A percentile compares a stretch with the other conserved stretches of the same genome.
phyloP scores from a whole-genome alignment of 2,888 invertebrate species.

The Ormyrus thymus region DNA sequence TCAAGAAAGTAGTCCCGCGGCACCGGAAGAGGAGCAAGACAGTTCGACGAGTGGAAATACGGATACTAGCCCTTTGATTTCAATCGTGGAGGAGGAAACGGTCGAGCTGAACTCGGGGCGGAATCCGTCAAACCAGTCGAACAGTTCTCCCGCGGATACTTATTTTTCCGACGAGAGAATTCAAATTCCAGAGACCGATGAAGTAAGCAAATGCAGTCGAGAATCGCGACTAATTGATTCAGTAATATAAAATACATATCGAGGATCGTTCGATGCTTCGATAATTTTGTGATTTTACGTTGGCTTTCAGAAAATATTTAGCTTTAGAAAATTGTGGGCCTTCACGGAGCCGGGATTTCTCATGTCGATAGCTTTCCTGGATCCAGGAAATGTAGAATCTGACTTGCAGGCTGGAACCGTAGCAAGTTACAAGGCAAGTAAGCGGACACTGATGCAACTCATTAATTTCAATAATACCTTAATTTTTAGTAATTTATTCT shows the following conservation, averaged over 20 bases:
- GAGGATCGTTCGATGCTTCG: background rate
- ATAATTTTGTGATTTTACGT: background rate
- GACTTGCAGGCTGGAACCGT: conserved; percentile 89
- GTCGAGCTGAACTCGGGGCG: too few relatives aligned
- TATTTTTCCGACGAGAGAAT: conserved; percentile 46
- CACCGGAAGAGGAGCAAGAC: too few relatives aligned
- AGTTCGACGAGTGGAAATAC: too few relatives aligned
- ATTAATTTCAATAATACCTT: too few relatives aligned
- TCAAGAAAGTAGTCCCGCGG: too few relatives aligned
- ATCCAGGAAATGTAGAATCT: conserved; percentile 95
- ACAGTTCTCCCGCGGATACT: background rate
- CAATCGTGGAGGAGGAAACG: too few relatives aligned
- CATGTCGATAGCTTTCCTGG: conserved; percentile 94
- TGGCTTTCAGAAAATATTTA: conserved; percentile 80
- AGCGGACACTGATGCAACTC: too few relatives aligned
- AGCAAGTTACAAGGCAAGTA: conserved; percentile 82
- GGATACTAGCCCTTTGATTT: too few relatives aligned
- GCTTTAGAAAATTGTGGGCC: conserved; percentile 91
- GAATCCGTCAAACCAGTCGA: too few relatives aligned
- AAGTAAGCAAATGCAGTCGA: conserved; percentile 8
- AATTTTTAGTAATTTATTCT: too few relatives aligned
- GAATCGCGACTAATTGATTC: background rate
- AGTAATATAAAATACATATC: too few relatives aligned
- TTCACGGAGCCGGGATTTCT: conserved; percentile 95
- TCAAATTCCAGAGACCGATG: conserved; percentile 30